Base-by-base conservation (phyloP, 2,888 invertebrate genomes). In the Drosophila melanosoma region DNA sequence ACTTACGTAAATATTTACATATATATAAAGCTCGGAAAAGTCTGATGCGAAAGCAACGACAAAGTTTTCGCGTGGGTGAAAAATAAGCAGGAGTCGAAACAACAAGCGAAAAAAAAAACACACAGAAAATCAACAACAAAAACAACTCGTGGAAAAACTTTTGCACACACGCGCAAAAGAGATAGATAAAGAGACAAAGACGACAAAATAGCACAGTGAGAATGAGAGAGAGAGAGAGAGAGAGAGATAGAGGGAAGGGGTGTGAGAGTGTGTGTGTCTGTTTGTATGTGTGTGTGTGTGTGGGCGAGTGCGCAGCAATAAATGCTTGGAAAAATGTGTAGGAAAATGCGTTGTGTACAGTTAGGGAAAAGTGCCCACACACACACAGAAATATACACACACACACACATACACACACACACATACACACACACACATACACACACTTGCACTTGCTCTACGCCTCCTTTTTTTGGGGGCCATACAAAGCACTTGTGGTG, bases 101-200 rank as follows among this genome's bases (percentile, higher is more conserved):
- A 57, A 72, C 59, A 32, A 69, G 65, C 66, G 53, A 57, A 58
- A 69, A 62, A 74, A 79, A 71, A 69, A 76, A 71, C 79, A 73
- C 75, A 82, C 45, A 73, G 26, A 54, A 54, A 54, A 38, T 38
- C 72, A 76, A 67, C 68, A 77, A 70, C 62, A 48, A 26, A 61
- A 74, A 62, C 66, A 76, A 71, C 61, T 80, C 80, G 87, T 78
- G 85, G 83, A 86, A 87, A 87, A 86, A 86, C 71, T 87, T 87
- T 76, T 54, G 68, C 83, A 82, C 81, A 85, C 66, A 84, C 83
- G 81, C 70, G 79, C 72, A 79, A 87, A 83, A 67, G 86, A 81
- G 83, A 85, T 75, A 83, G 86, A 76, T 79, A 26, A 17, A 76
- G 73, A 62, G 45, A 80, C 72, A 76, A 76, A 79, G 76, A 83